Conservation (phyloP, 2,888 invertebrate species). For the Morinoia aosen region DNA sequence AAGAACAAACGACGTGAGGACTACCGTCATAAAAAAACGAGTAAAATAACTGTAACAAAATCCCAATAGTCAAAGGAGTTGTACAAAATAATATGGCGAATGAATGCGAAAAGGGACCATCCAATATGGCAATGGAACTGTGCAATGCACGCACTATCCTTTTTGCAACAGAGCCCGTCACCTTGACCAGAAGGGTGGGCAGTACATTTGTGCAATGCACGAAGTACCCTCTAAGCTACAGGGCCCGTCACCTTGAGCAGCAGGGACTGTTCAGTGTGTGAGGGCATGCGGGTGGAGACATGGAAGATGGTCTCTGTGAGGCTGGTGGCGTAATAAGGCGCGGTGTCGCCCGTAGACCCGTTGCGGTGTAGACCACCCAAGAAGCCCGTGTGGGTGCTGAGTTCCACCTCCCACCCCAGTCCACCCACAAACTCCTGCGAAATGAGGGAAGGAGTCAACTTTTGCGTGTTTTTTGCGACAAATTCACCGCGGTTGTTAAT, state of each 20-base stretch:
- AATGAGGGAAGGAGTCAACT: too few relatives aligned
- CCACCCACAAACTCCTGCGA: conserved; percentile 70
- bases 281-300: conserved; percentile 97
- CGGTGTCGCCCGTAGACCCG: conserved; percentile 90
- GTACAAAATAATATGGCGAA: too few relatives aligned
- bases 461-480: background rate
- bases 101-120: background rate
- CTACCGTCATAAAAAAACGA: conserved; percentile 70
- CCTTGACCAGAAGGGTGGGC: too few relatives aligned
- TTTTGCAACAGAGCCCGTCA: background rate
- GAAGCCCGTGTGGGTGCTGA: conserved; percentile 95
- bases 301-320: conserved; percentile 96
- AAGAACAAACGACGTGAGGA: conserved; percentile 63
- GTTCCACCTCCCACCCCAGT: conserved; percentile 79
- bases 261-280: conserved; percentile 87
- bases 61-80: too few relatives aligned
- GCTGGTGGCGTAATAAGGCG: conserved; percentile 95
- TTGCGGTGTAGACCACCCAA: conserved; percentile 93
- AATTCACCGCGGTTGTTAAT: too few relatives aligned
- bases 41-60: too few relatives aligned
- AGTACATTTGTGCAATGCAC: too few relatives aligned
- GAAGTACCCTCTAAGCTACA: background rate
- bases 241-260: conserved; percentile 80
- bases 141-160: background rate
- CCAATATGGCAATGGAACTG: background rate